Percentiles rank a stretch among this genome's conserved stretches.
Conservation (phyloP, 2,888 invertebrate genomes). For the Pseudolycoriella hygida region DNA sequence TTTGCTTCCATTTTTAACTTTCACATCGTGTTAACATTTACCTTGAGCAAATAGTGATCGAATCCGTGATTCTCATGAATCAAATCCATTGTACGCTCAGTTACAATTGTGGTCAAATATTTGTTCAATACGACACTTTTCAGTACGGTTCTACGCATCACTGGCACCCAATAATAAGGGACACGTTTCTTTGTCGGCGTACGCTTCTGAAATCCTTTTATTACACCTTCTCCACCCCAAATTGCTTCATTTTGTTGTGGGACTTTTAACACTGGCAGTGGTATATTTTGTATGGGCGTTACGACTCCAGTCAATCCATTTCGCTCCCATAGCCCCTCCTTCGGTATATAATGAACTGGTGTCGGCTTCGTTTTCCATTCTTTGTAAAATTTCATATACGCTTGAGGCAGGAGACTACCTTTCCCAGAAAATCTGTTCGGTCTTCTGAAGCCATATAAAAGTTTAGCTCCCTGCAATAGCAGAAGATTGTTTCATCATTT, state of each 20-base stretch:
- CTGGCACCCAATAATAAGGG: conserved; percentile 80
- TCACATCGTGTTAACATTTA: conserved; percentile 17
- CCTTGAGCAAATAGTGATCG: conserved; percentile 83
- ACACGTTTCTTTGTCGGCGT: conserved; percentile 41
- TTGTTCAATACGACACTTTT: conserved; percentile 81
- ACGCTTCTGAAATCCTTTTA: conserved; percentile 69
- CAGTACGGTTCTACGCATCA: conserved; percentile 58
- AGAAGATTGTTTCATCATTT: not conserved
- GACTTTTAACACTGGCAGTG: conserved; percentile 58
- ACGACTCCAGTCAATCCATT: conserved; percentile 58
- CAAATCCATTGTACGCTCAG: conserved; percentile 61
- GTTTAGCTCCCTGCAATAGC: conserved; percentile 20
- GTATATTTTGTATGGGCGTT: conserved; percentile 52
- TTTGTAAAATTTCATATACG: conserved; percentile 69
- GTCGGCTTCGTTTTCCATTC: conserved; percentile 56
- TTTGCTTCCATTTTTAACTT: not conserved
- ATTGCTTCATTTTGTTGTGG: conserved; percentile 72
- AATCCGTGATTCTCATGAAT: conserved; percentile 86
- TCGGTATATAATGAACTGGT: conserved; percentile 51
- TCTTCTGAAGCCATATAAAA: conserved; percentile 13
- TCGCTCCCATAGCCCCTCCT: conserved; percentile 52
- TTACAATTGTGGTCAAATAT: conserved; percentile 66
- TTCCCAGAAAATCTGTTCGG: too few relatives aligned
- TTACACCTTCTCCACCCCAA: conserved; percentile 92
- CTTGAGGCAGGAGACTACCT: conserved; percentile 52